These are phyloP conservation scores for Chymomyza caudatula DNA, from an alignment of 2,888 invertebrate genomes.

Conservation along the genomic window DNA sequence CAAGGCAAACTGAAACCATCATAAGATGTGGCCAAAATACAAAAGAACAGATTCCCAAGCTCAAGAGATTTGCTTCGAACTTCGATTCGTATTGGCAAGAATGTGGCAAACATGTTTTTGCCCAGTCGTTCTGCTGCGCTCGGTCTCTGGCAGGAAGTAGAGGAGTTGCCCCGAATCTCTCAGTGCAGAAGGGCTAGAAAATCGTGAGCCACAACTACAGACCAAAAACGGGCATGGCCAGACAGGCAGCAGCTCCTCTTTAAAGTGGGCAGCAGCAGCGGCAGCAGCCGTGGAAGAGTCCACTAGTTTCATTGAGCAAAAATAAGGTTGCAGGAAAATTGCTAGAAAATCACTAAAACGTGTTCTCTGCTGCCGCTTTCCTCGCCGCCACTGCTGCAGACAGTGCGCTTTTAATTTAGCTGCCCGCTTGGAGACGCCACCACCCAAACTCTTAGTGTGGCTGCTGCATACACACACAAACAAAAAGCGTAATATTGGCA, in stretches of 20 bases:
- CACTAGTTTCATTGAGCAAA: constrained; percentile 19
- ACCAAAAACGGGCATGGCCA: constrained; percentile 3
- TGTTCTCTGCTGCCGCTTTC: constrained; percentile 43
- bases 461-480: not conserved
- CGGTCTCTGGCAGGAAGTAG: constrained; percentile 59
- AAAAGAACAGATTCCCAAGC: constrained; percentile 71
- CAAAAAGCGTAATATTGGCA: constrained; percentile 66
- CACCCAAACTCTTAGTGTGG: not conserved
- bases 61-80: constrained; percentile 70
- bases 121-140: not conserved
- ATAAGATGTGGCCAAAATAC: constrained; percentile 6
- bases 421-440: constrained; percentile 50
- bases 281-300: constrained; percentile 6
- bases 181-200: constrained; percentile 13
- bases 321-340: constrained; percentile 58
- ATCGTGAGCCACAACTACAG: constrained; percentile 25
- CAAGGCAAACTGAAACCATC: constrained; percentile 7
- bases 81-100: constrained; percentile 63
- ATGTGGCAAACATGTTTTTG: constrained; percentile 72
- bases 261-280: not conserved
- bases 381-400: constrained; percentile 7
- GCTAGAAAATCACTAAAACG: constrained; percentile 75
- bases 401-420: constrained; percentile 47
- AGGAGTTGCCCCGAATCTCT: constrained; percentile 42
- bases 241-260: not conserved